Evolutionary conservation across 2,113 vertebrate genomes (phyloP), one percentile per base, ranked within the genome.

Genomic region (Sander lucioperca): DNA sequence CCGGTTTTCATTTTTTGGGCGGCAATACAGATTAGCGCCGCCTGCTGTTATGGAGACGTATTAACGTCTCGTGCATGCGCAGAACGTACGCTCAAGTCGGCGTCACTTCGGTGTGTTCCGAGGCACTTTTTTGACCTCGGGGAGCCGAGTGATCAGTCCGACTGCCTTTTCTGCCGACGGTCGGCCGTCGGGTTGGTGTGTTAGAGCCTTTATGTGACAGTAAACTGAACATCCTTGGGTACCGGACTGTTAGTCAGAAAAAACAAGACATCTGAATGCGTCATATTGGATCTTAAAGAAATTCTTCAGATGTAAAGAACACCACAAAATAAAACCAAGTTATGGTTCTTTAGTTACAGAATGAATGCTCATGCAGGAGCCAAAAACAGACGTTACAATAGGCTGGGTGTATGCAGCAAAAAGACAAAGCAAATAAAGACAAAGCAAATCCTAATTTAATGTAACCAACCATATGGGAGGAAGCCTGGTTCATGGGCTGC

Each of bases 401-500:
- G 25, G n/a, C 33, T 23, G 27, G 14, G 43, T 25, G 43, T 13
- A 10, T 33, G 51, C n/a, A 11, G 45, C 71, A 81, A 33, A 48
- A 23, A 62, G 33, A 77, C 47, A 67, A 54, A 69, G 50, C 33
- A 14, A 25, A 71, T 6, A 48, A 23, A 62, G 33, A 77, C 47
- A 67, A 54, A 69, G 50, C 33, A 14, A 25, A 71, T 6, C 12
- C 62, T 33, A 53, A 66, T 82, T 62, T 54, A 25, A 50, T 61
- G 62, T 3, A 33, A 48, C 6, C 39, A 59, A 45, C 51, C 13
- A 64, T 39, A n/a, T 36, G 82, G 75, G 57, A 66, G 73, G 63
- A 84, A 36, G 77, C 25, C 16, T 73, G 67, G 65, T 69, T 62
- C 54, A 70, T 65, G n/a, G 36, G 43, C 36, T 57, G 45, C 65